Evolutionary conservation across 2,888 invertebrate species (phyloP), one percentile per base, ranked within the genome.

Genomic region (Agriotes lineatus): DNA sequence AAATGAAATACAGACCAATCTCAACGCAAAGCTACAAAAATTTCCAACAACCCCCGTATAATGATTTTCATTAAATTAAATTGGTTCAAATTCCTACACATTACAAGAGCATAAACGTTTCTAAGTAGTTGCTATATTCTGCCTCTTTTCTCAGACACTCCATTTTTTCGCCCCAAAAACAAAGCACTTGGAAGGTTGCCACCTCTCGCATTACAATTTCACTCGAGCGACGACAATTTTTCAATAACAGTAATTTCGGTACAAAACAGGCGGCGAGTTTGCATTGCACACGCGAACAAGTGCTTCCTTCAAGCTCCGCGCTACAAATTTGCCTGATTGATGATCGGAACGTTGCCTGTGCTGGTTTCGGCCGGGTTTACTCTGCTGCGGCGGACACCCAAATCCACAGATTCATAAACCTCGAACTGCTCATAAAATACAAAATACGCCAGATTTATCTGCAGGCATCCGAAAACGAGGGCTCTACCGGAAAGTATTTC

Each of bases 261-360:
- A 48, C 48, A 9, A 48, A 48, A 48, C 18, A 25, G 22, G 22
- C 48, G 48, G 48, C 12, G 48, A 6, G 48, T 48, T 48, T 48
- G 48, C 14, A 48, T 48, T 48, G 22, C 48, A 48, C 48, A 48
- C 48, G 48, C 48, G 25, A 48, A 5, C 48, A 48, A 48, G 12
- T 48, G 48, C 19, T 48, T 48, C 48, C 48, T 48, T 22, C 22
- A 48, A 25, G 48, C 48, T 48, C 22, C 20, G 12, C 22, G 3
- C n/a, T 22, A 48, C 20, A 19, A 48, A 48, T 19, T 19, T 48
- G 18, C 22, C 2, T 48, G 48, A 48, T 48, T 48, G 48, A 48
- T 48, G 48, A 48, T 22, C 20, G 12, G 25, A 48, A 22, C 48
- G 25, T 25, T 48, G 12, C n/a, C 22, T 3, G 39, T 39, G 10